phyloP scores from a whole-genome alignment of 2,888 invertebrate species.

The Melikaiella ostensackeni region DNA sequence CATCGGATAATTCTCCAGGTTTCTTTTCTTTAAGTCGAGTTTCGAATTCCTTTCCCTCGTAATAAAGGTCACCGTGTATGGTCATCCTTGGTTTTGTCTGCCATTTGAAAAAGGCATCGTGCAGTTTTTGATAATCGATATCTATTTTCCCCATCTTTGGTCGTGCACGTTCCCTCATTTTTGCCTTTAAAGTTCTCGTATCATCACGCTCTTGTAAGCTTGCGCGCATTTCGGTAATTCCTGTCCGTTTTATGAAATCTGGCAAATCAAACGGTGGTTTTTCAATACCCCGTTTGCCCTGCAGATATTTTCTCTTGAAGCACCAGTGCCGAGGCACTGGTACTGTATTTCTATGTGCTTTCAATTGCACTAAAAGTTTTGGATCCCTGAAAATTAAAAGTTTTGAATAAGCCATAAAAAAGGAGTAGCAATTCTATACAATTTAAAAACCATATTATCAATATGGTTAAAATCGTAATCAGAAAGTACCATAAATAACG shows the following conservation, averaged over 20 bases:
- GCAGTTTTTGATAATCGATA: constrained; percentile 99
- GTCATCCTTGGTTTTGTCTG: constrained; percentile 99
- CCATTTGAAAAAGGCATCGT: constrained; percentile 99
- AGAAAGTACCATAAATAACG: not conserved
- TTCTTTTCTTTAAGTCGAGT: constrained; percentile 98
- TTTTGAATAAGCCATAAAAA: not conserved
- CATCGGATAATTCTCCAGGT: constrained; percentile 97
- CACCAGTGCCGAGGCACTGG: constrained; percentile 99
- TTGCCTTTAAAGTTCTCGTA: constrained; percentile 95
- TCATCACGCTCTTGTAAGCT: constrained; percentile 99
- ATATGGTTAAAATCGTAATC: not conserved
- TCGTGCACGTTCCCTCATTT: constrained; percentile 97
- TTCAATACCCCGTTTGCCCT: constrained; percentile 99
- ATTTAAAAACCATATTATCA: too few relatives aligned
- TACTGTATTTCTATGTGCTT: constrained; percentile 98
- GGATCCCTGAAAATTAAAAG: constrained; percentile 86
- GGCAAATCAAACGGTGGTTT: constrained; percentile 99
- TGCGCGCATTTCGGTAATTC: constrained; percentile 99
- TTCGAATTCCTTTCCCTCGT: constrained; percentile 99
- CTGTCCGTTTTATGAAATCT: constrained; percentile 98
- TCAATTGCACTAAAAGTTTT: constrained; percentile 95
- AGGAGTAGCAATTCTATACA: not conserved
- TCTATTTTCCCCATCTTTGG: constrained; percentile 99
- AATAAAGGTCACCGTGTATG: constrained; percentile 98
- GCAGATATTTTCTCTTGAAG: constrained; percentile 96